phyloP scores from a whole-genome alignment of 1,140 invertebrate species.

The Anoplolepis gracilipes region DNA sequence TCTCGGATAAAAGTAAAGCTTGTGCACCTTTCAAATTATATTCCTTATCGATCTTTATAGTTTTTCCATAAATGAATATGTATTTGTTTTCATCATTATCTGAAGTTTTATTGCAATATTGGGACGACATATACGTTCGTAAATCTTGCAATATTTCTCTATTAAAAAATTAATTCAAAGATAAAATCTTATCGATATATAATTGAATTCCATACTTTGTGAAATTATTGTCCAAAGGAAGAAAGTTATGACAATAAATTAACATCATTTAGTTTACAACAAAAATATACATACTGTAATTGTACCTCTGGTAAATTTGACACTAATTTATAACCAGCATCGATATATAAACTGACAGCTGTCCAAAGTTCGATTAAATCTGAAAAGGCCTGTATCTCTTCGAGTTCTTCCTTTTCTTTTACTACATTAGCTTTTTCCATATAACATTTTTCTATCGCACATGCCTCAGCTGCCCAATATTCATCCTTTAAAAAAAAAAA shows the following conservation, averaged over 20 bases:
- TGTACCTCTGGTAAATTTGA: slow-evolving; percentile 77
- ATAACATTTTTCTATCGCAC: slow-evolving; percentile 76
- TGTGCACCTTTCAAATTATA: slow-evolving; percentile 71
- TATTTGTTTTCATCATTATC: slow-evolving; percentile 35
- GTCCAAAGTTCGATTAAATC: slow-evolving; percentile 82
- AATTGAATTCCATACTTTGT: background rate
- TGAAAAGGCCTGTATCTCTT: slow-evolving; percentile 70
- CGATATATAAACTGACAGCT: slow-evolving; percentile 78
- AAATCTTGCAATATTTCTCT: slow-evolving; percentile 75
- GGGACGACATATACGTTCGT: slow-evolving; percentile 29
- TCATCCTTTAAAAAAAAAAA: slow-evolving; percentile 80
- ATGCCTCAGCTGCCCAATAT: slow-evolving; percentile 76
- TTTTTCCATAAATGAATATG: background rate
- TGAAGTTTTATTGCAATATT: slow-evolving; percentile 25
- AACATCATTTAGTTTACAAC: background rate
- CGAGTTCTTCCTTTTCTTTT: slow-evolving; percentile 66
- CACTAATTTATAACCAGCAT: slow-evolving; percentile 74
- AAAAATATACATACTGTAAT: slow-evolving; percentile 73
- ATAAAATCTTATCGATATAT: background rate
- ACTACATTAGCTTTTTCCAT: slow-evolving; percentile 68
- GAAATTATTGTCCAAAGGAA: background rate
- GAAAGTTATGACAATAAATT: background rate
- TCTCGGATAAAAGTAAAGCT: slow-evolving; percentile 74
- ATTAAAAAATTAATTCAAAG: slow-evolving; percentile 28
- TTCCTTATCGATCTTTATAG: slow-evolving; percentile 59